A percentile compares a stretch with the other conserved stretches of the same genome.
phyloP scores from a whole-genome alignment of 2,888 invertebrate species.

The Carpatolechia fugitivella region DNA sequence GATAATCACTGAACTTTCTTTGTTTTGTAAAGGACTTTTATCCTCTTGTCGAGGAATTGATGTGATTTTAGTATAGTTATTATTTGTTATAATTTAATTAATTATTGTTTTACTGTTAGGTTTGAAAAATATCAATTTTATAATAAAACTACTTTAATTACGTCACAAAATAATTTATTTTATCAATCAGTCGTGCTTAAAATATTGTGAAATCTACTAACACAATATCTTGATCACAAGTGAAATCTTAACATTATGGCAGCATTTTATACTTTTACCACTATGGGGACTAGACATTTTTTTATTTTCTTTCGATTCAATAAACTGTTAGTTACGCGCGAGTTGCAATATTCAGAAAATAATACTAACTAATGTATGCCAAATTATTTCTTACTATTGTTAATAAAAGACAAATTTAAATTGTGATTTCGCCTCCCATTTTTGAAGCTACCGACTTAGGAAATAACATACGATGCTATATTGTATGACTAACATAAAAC shows the following conservation, averaged over 20 bases:
- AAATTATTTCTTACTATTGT: too few species aligned
- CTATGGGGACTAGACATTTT: constrained; percentile 15
- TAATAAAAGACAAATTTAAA: too few species aligned
- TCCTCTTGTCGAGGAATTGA: constrained; percentile 65
- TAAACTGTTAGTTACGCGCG: background rate
- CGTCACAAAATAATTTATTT: constrained; percentile 42
- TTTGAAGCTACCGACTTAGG: background rate
- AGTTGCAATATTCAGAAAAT: background rate
- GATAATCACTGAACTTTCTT: constrained; percentile 57
- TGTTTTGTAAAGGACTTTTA: constrained; percentile 67
- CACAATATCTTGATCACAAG: constrained; percentile 71
- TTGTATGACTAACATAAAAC: background rate
- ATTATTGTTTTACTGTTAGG: constrained; percentile 25
- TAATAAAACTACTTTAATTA: constrained; percentile 10
- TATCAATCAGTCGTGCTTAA: constrained; percentile 60
- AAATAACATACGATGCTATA: background rate
- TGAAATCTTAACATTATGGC: constrained; percentile 52
- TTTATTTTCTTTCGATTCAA: background rate
- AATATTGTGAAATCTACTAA: constrained; percentile 47
- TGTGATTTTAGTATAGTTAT: constrained; percentile 56
- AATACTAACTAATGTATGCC: too few species aligned
- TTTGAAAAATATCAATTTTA: constrained; percentile 9
- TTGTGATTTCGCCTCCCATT: background rate
- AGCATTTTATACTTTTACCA: constrained; percentile 23
- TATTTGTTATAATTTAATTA: constrained; percentile 33